A percentile compares a stretch with the other conserved stretches of the same genome.
Conservation (phyloP, 1,140 invertebrate genomes). For the Pseudomyrmex gracilis region DNA sequence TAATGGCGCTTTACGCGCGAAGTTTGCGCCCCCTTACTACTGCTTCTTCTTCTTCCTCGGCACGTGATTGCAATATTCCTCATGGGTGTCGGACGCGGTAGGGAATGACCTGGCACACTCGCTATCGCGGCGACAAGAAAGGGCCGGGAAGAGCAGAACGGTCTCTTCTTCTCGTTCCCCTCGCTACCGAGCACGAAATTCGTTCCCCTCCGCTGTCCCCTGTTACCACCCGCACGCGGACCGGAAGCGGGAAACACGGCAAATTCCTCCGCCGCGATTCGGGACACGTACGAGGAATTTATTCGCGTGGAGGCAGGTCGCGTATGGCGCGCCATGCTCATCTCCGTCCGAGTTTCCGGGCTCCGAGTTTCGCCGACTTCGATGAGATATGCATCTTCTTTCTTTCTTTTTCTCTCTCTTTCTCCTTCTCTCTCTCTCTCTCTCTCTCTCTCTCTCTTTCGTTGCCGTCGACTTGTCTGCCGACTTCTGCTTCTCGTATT, state of each 20-base stretch:
- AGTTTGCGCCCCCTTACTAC: constrained; percentile 22
- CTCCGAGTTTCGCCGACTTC: constrained; percentile 56
- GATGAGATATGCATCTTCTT: constrained; percentile 13
- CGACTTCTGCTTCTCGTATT: constrained; percentile 56
- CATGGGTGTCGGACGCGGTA: constrained; percentile 62
- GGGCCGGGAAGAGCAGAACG: constrained; percentile 13
- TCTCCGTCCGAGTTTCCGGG: constrained; percentile 67
- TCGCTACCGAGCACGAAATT: constrained; percentile 60
- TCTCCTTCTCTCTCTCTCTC: not conserved
- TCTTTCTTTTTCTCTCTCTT: constrained; percentile 4
- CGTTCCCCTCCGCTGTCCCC: constrained; percentile 41
- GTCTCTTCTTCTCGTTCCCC: constrained; percentile 18
- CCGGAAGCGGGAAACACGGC: constrained; percentile 54
- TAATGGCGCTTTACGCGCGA: constrained; percentile 50
- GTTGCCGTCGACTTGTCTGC: constrained; percentile 33
- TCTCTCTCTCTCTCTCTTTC: not conserved
- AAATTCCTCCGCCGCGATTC: constrained; percentile 68
- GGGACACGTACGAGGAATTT: constrained; percentile 77
- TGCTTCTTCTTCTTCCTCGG: not conserved
- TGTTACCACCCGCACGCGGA: constrained; percentile 47
- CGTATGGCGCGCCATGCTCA: constrained; percentile 72
- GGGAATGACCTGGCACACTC: constrained; percentile 37
- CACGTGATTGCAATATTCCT: constrained; percentile 70
- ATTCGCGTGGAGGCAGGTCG: constrained; percentile 73
- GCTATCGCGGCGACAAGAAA: constrained; percentile 54